Conservation (phyloP, 1,140 invertebrate species). For the Macrotrachela quadricornifera region DNA sequence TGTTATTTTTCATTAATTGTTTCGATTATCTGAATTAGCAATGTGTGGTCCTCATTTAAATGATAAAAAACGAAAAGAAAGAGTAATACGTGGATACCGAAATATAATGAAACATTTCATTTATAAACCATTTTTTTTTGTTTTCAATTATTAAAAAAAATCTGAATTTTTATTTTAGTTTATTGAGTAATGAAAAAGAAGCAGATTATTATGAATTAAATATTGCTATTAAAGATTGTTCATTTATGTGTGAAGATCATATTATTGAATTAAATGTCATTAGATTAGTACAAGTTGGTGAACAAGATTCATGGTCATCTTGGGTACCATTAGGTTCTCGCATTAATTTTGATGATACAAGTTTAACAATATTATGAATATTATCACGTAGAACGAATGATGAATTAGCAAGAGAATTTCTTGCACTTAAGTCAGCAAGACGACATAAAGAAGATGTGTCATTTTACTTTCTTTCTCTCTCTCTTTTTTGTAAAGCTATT, state of each 20-base stretch:
- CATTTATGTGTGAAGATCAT: constrained; percentile 83
- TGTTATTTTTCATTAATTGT: too few species aligned
- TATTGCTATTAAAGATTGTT: constrained; percentile 95
- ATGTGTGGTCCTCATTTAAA: constrained; percentile 87
- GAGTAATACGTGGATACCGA: constrained; percentile 91
- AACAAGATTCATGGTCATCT: constrained; percentile 59
- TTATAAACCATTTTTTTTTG: constrained; percentile 23
- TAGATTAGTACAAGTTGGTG: constrained; percentile 80
- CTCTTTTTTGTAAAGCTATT: too few species aligned
- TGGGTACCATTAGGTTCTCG: constrained; percentile 80
- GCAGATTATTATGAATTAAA: constrained; percentile 87
- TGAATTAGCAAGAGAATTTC: constrained; percentile 96
- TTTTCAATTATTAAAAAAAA: background rate
- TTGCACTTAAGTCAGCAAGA: constrained; percentile 24
- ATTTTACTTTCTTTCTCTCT: too few species aligned
- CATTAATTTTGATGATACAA: constrained; percentile 98
- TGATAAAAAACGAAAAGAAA: constrained; percentile 94
- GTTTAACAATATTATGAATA: constrained; percentile 93
- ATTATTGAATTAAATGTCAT: constrained; percentile 89
- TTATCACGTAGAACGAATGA: constrained; percentile 91
- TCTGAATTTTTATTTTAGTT: background rate
- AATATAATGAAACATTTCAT: constrained; percentile 95
- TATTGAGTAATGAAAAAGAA: constrained; percentile 60
- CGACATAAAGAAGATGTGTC: constrained; percentile 3
- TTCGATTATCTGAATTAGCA: constrained; percentile 90